Percentiles rank a stretch among this genome's conserved stretches.
phyloP scores from a whole-genome alignment of 2,113 vertebrate species.

The Camelus bactrianus region DNA sequence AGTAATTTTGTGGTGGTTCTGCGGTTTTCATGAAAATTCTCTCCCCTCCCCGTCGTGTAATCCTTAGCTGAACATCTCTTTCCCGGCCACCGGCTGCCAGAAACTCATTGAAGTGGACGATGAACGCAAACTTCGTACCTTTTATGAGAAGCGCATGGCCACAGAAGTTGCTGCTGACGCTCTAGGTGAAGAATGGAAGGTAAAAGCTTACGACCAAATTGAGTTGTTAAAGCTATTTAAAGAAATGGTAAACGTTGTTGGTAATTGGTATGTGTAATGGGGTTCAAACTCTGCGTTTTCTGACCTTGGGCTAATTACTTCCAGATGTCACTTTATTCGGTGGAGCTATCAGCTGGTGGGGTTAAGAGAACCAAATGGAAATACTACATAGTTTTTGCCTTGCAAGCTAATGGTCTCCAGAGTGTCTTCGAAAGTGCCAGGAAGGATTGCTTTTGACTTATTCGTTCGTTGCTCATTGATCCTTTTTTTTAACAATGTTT shows the following conservation, averaged over 20 bases:
- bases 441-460: neutral
- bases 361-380: too few relatives aligned
- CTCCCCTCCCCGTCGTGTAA: rapidly evolving
- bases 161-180: slow-evolving; percentile 96
- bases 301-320: neutral
- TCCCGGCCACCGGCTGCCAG: slow-evolving; percentile 98
- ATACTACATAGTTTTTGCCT: neutral
- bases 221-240: rapidly evolving
- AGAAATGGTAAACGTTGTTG: rapidly evolving
- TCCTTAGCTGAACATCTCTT: slow-evolving; percentile 96
- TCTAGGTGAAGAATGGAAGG: slow-evolving; percentile 99
- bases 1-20: rapidly evolving
- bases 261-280: neutral
- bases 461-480: neutral
- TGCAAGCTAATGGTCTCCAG: neutral
- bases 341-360: rapidly evolving
- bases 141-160: slow-evolving; percentile 99
- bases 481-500: neutral
- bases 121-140: slow-evolving; percentile 97
- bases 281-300: neutral
- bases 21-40: rapidly evolving
- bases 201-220: slow-evolving; percentile 69
- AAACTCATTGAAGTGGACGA: slow-evolving; percentile 99
- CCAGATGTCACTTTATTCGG: too few relatives aligned
- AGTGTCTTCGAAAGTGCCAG: neutral